phyloP scores from a whole-genome alignment of 2,797 vertebrate genomes.

The Acanthiza pusilla region DNA sequence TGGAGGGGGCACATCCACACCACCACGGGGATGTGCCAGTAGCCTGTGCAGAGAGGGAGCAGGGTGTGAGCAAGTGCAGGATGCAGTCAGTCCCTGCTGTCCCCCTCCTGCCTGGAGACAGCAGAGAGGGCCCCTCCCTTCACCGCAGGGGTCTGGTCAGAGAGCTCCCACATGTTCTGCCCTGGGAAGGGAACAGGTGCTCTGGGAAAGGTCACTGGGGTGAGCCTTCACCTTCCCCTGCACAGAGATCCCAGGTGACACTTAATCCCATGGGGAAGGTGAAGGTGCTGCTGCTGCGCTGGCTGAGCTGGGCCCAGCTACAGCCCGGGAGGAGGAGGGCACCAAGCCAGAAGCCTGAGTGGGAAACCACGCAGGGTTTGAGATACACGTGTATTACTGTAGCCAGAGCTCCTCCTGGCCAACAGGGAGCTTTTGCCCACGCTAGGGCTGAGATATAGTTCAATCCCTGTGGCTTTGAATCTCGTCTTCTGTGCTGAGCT shows the following conservation, averaged over 20 bases:
- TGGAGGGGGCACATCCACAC: too few relatives aligned
- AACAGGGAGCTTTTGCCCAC: neutral
- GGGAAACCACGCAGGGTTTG: neutral
- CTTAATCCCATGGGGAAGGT: fast-evolving
- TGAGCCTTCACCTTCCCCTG: neutral
- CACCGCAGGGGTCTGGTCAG: fast-evolving
- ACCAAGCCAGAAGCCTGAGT: neutral
- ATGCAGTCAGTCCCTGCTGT: neutral
- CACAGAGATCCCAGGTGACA: neutral
- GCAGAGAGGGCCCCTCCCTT: neutral
- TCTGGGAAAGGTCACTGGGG: neutral
- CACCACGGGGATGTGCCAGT: fast-evolving
- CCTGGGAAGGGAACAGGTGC: neutral
- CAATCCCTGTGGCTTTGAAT: neutral
- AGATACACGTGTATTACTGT: fast-evolving
- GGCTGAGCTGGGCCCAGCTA: neutral
- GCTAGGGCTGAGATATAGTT: neutral
- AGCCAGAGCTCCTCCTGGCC: neutral
- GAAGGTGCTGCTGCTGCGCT: neutral
- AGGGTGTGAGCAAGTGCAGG: neutral
- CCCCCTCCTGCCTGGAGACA: neutral
- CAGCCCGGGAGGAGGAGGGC: neutral
- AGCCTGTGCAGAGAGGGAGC: neutral
- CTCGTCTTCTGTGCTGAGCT: neutral
- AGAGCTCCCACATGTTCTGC: neutral